Conservation (phyloP, 2,888 invertebrate species). For the Scaptomyza caliginosa region DNA sequence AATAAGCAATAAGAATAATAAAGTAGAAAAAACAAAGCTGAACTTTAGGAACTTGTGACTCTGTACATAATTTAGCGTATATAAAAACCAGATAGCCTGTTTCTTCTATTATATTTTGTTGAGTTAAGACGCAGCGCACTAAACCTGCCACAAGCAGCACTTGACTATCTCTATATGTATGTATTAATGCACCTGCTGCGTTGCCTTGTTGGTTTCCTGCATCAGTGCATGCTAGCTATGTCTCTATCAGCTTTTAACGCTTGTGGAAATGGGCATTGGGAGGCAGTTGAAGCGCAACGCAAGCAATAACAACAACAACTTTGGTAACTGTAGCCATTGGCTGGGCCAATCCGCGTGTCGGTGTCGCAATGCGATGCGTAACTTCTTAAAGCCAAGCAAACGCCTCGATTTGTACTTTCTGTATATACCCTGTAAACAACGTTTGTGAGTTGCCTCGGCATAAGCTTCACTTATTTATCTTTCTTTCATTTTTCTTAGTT, state of each 20-base stretch:
- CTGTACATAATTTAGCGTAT: slow-evolving; percentile 60
- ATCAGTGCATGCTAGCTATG: slow-evolving; percentile 72
- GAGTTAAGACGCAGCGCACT: slow-evolving; percentile 2
- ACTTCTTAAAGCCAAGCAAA: slow-evolving; percentile 44
- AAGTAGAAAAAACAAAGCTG: slow-evolving; percentile 16
- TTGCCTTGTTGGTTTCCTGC: slow-evolving; percentile 63
- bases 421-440: slow-evolving; percentile 24
- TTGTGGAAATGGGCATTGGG: slow-evolving; percentile 25
- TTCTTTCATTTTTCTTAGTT: neutral
- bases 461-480: no score
- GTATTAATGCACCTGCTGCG: slow-evolving; percentile 45
- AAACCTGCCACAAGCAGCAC: slow-evolving; percentile 29
- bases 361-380: slow-evolving; percentile 70
- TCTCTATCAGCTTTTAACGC: slow-evolving; percentile 71
- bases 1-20: neutral
- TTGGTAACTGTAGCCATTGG: slow-evolving; percentile 39
- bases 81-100: slow-evolving; percentile 59
- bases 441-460: no score
- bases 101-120: slow-evolving; percentile 10
- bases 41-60: slow-evolving; percentile 36
- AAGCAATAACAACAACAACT: slow-evolving; percentile 33
- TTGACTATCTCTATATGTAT: neutral
- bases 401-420: slow-evolving; percentile 36
- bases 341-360: slow-evolving; percentile 38
- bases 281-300: slow-evolving; percentile 54